Evolutionary conservation across 2,113 vertebrate species (phyloP), one percentile per base, ranked within the genome.

Genomic region (Gymnogyps californianus): DNA sequence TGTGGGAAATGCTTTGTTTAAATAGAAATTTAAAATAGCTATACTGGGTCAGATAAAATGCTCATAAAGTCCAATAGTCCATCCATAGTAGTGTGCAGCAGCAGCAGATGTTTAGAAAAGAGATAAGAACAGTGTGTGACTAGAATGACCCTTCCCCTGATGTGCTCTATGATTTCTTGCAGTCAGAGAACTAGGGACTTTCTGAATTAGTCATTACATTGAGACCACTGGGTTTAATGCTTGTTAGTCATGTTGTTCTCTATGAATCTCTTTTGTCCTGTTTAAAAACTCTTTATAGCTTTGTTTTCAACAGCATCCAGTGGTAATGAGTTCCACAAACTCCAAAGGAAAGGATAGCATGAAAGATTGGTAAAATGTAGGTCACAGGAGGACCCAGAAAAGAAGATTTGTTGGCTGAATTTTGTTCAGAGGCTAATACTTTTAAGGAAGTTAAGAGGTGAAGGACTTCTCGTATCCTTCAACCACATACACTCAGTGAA

Each of bases 81-180:
- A 24, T 42, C 61, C 55, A 3, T 59, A 59, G 34, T 10, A 31
- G 40, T 44, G 28, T 52, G 69, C 57, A 61, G n/a, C n/a, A 61
- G n/a, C n/a, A 65, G 38, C 31, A 71, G n/a, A 19, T 24, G 9
- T 70, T 77, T 58, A 54, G 44, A 65, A 70, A 34, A 81, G 42
- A 65, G 22, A 1, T 19, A 75, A 84, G 29, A 80, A 36, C 13
- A 54, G 16, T 10, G 36, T 0, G 0, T 74, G 32, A 58, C n/a
- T 22, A 67, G 54, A 84, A 52, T 21, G 36, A 46, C 13, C 15
- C n/a, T 67, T 83, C 21, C 47, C 42, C 9, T 57, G 13, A 32
- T 49, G 29, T 3, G 11, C 31, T 47, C 4, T 38, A 7, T 0
- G 0, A 24, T 47, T 82, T 77, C 31, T 90, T 1, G 4, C 22